Base-by-base conservation (phyloP, 2,888 invertebrate genomes). In the Fabriciana adippe region DNA sequence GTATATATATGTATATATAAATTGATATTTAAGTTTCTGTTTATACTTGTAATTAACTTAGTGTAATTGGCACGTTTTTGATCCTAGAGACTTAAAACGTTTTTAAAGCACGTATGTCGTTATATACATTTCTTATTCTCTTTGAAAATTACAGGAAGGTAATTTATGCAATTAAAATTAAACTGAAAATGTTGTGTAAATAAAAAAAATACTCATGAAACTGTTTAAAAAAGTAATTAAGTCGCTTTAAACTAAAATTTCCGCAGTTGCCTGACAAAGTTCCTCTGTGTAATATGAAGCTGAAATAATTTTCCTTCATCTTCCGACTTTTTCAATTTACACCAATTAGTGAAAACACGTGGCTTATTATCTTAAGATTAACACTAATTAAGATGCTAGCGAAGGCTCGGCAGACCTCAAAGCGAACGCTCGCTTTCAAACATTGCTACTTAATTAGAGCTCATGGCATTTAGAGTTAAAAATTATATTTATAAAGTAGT, bases 331-430 rank as follows among this genome's bases (percentile, higher is more conserved):
- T 84, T 82, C 75, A 85, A 82, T 85, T 82, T 81, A 81, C 79
- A 82, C 81, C 82, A 89, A 90, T 89, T 90, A 90, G 86, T 83
- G 76, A 80, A 84, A 87, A 84, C 81, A 86, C 81, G 85, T 81
- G 82, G 85, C 87, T 89, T 89, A 90, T 90, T 89, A 88, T 87
- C 85, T 84, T 86, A 86, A 90, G 86, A 89, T 89, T 88, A 87
- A 86, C 86, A 85, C 86, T 90, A 90, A 91, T 92, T 90, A 90
- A 85, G 86, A 80, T 80, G 78, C 80, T 85, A 81, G 74, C 80
- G 80, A 77, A 80, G 78, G 76, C 81, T 77, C 71, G 71, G 78
- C 72, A 75, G 60, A 78, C 79, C 83, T 87, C 88, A 90, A 90
- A 90, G 91, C 78, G 77, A 89, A 84, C 79, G 83, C 74, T 79